A percentile compares a stretch with the other conserved stretches of the same genome.
Evolutionary conservation across 2,888 invertebrate genomes (phyloP).

Genomic region (Nineta flava): DNA sequence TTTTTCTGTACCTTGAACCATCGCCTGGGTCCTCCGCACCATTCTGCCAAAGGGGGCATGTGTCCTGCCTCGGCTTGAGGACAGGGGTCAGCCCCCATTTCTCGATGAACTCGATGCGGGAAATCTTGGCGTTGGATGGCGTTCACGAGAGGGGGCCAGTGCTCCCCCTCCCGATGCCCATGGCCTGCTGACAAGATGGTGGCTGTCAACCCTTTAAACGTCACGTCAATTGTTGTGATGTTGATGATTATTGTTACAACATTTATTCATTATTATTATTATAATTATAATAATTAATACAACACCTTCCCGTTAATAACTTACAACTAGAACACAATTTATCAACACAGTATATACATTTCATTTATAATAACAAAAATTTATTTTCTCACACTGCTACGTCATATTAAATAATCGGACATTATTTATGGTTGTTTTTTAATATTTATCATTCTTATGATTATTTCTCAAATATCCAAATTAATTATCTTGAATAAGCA

Average conservation of each 20-base stretch:
- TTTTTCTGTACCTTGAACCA: conserved; percentile 40
- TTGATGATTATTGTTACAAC: background rate
- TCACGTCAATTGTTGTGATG: background rate
- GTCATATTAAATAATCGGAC: background rate
- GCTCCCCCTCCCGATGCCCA: conserved; percentile 47
- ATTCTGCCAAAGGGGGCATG: conserved; percentile 57
- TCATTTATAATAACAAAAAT: background rate
- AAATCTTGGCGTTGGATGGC: conserved; percentile 69
- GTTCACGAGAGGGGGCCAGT: conserved; percentile 41
- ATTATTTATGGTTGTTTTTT: no score
- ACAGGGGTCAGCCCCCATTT: conserved; percentile 98
- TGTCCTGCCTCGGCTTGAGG: conserved; percentile 91
- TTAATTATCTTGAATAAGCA: background rate
- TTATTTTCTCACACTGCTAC: background rate
- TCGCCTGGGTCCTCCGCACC: conserved; percentile 52
- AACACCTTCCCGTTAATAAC: background rate
- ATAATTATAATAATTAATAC: background rate
- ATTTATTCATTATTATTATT: background rate
- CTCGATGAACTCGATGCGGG: conserved; percentile 94
- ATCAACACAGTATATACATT: background rate
- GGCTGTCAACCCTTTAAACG: conserved; percentile 3
- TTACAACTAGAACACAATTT: background rate
- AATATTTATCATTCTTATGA: no score
- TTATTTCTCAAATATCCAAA: no score
- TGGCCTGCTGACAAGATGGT: conserved; percentile 24